Evolutionary conservation across 1,140 invertebrate species (phyloP).

Genomic region (Drosophila ogumai): DNA sequence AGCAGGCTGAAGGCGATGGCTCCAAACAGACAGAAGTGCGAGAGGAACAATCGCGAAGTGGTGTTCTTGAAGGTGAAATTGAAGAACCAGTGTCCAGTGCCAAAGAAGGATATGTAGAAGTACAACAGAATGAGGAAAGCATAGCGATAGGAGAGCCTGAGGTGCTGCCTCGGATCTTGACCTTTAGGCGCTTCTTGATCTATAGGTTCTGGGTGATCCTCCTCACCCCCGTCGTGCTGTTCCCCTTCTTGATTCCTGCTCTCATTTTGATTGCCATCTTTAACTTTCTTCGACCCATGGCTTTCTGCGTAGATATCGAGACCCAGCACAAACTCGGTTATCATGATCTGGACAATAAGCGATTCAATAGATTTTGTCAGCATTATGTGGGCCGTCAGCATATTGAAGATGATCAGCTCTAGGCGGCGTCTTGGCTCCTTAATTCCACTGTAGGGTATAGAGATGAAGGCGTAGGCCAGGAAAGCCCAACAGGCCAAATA

Average conservation of each 20-base stretch:
- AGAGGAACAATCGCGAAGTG: constrained; percentile 95
- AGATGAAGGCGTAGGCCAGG: constrained; percentile 44
- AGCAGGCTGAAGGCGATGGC: constrained; percentile 93
- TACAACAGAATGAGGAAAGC: constrained; percentile 89
- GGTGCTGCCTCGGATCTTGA: constrained; percentile 10
- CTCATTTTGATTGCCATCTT: not conserved
- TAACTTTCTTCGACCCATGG: not conserved
- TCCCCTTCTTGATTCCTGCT: not conserved
- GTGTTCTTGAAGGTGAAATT: constrained; percentile 96
- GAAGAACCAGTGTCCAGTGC: constrained; percentile 98
- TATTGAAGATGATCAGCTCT: constrained; percentile 85
- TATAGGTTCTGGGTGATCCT: too few relatives aligned
- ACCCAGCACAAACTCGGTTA: constrained; percentile 56
- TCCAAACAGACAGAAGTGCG: constrained; percentile 95
- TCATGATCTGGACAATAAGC: constrained; percentile 87
- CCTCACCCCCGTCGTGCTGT: not conserved
- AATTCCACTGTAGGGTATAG: constrained; percentile 67
- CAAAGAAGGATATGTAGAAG: constrained; percentile 95
- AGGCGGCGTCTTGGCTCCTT: constrained; percentile 84
- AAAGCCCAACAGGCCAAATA: constrained; percentile 86
- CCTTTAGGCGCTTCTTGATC: not conserved
- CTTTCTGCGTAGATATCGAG: constrained; percentile 28
- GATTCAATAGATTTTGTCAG: constrained; percentile 88
- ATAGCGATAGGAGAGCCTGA: constrained; percentile 55
- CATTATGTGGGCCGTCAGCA: constrained; percentile 86